Conservation (phyloP, 2,113 vertebrate species). For the Riparia riparia region DNA sequence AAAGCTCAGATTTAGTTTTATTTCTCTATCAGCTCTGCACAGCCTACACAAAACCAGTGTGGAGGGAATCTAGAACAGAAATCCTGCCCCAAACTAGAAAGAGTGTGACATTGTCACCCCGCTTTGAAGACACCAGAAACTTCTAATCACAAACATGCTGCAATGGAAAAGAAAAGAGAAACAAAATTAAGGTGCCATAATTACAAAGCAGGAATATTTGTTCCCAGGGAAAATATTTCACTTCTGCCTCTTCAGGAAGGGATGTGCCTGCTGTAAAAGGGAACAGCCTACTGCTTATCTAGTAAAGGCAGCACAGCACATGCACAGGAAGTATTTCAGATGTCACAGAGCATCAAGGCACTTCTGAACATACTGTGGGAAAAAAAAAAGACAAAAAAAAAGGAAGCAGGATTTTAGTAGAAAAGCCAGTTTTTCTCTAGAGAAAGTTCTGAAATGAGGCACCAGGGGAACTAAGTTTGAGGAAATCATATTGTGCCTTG, state of each 20-base stretch:
- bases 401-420: neutral
- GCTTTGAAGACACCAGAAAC: neutral
- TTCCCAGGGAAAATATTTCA: neutral
- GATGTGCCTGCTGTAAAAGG: neutral
- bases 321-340: neutral
- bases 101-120: neutral
- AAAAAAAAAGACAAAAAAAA: neutral
- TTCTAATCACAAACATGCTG: neutral
- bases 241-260: neutral
- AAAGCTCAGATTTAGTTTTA: neutral
- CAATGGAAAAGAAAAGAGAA: neutral
- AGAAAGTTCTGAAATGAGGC: neutral
- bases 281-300: neutral
- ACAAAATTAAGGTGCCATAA: neutral
- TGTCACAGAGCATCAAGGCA: neutral
- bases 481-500: neutral
- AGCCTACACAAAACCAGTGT: neutral
- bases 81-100: neutral
- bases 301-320: neutral
- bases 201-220: neutral
- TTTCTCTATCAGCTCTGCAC: neutral
- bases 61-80: neutral
- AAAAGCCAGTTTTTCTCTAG: neutral
- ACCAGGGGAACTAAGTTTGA: neutral
- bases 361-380: neutral